phyloP scores from a whole-genome alignment of 1,140 invertebrate species.

The Paracyclopina nana region DNA sequence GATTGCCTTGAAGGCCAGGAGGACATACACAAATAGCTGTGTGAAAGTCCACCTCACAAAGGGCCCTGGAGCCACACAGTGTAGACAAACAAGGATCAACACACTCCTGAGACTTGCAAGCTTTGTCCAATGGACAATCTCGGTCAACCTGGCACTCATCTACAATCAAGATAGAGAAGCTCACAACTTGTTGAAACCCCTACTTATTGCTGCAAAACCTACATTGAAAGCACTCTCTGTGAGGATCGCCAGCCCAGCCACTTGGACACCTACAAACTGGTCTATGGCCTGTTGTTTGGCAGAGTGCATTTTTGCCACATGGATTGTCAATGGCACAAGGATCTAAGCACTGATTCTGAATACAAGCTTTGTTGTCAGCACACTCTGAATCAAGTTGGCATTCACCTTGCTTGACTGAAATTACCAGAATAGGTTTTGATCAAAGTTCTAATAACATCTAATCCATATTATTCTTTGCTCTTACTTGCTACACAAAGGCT shows the following conservation, averaged over 20 bases:
- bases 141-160: conserved; percentile 20
- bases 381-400: conserved; percentile 55
- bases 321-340: conserved; percentile 45
- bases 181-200: background rate
- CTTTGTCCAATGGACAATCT: conserved; percentile 24
- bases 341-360: conserved; percentile 50
- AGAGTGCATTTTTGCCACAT: conserved; percentile 51
- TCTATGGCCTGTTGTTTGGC: conserved; percentile 45
- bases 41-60: background rate
- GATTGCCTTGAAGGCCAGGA: conserved; percentile 57
- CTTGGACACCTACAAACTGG: conserved; percentile 66
- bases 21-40: conserved; percentile 46
- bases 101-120: conserved; percentile 50
- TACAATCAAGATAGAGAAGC: background rate
- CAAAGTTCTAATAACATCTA: too few species aligned
- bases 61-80: conserved; percentile 16
- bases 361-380: conserved; percentile 44
- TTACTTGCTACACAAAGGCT: conserved; percentile 23
- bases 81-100: conserved; percentile 40
- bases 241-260: conserved; percentile 31
- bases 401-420: conserved; percentile 28
- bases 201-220: conserved; percentile 31
- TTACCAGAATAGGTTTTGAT: conserved; percentile 26
- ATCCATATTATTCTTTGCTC: conserved; percentile 20
- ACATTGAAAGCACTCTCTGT: conserved; percentile 10